Evolutionary conservation across 2,113 vertebrate genomes (phyloP), one percentile per base, ranked within the genome.

Genomic region (Barnardius zonarius): DNA sequence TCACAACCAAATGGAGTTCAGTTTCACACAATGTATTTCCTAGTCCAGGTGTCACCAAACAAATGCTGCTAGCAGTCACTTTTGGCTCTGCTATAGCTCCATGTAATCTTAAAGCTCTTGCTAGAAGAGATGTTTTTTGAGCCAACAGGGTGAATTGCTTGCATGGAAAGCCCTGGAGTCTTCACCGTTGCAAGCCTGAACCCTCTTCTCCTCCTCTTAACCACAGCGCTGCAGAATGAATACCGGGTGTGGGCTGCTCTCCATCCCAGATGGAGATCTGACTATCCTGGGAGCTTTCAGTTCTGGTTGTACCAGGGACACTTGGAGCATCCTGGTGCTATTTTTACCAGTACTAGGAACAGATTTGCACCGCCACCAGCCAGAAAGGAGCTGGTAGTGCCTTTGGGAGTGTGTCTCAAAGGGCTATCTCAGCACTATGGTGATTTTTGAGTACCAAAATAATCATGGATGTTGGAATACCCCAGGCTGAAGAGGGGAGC

Each of bases 1-100:
- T 96, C 28, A 8, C 66, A 86, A 82, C 83, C 3, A 1, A 92
- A 44, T 0, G 1, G 88, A 85, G 77, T 69, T 94, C 37, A 73
- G 55, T 63, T 93, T 87, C 88, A 80, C 83, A 93, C 83, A 92
- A 66, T 66, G 70, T 39, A 79, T 84, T 94, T 96, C 92, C 92
- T 57, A 79, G 62, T 8, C 83, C 77, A 93, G 88, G 63, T 89
- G 88, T 93, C 83, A 88, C 63, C 66, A 88, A 90, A 59, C 75
- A 82, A 70, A 18, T n/a, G 43, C 30, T 78, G 79, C 74, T 77
- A 95, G 83, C 66, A 88, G 39, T 57, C 57, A 64, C 70, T 93
- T 27, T 35, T 16, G 43, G 39, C 39, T 90, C 41, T 80, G 37
- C 49, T 83, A 5, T 13, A 85, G 67, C 31, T 81, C 59, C 51